Base-by-base conservation (phyloP, 2,888 invertebrate species). In the Idaea straminata region DNA sequence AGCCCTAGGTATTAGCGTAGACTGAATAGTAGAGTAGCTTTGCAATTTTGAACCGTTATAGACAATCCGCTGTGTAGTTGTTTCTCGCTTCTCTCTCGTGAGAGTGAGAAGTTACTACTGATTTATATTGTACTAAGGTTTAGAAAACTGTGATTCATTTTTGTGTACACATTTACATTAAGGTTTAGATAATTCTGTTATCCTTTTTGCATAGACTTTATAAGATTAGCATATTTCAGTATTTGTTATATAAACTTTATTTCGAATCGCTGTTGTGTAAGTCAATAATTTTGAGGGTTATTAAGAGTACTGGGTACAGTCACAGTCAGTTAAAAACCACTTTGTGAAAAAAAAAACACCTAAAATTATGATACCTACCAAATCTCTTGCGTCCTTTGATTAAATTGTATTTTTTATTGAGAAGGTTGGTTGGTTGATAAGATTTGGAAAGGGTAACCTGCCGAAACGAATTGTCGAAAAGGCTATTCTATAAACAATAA, bases 1-100 rank as follows among this genome's bases (percentile, higher is more conserved):
- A 78, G 76, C 77, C 77, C 77, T 71, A 70, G 47, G 69, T 72
- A 68, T 67, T 68, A 66, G 64, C 65, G 69, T 61, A 66, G 72
- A 72, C 70, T 72, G 66, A 66, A 68, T 66, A 65, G 72, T 67
- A 69, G 67, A 66, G 64, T 62, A 66, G 65, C 63, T 60, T 64
- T 67, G 69, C 69, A 72, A 70, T 72, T 47, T 4, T 47, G 47
- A 47, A 47, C 10, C 13, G 13, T 47, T 13, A 47, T 7, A 13
- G 47, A 47, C 13, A 13, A 47, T 13, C 47, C 47, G 7, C 47
- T 47, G 13, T 47, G 10, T 47, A 10, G 47, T 47, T 47, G 13
- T 47, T 6, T 47, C 10, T 6, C 47, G 47, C 10, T 47, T 6
- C 13, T 10, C 4, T 13, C 6, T 47, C 47, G 10, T 0, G 10